Evolutionary conservation across 2,113 vertebrate genomes (phyloP), one percentile per base, ranked within the genome.

Genomic region (Nycticryphes semicollaris): DNA sequence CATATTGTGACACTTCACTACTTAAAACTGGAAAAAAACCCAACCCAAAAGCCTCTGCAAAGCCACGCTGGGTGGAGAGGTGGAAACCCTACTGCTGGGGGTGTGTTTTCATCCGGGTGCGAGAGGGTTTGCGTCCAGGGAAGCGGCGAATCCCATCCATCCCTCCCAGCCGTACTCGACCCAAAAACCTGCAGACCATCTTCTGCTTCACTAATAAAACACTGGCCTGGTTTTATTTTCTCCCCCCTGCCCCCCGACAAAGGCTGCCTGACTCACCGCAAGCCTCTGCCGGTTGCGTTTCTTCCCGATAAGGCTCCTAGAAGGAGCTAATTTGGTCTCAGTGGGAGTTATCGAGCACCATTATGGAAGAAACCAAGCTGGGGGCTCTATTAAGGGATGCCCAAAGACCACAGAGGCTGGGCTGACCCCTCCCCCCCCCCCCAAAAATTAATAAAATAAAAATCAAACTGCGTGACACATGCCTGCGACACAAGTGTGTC

Each of bases 321-420:
- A 15, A 72, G 93, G 69, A 96, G 94, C 93, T 96, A 95, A 95
- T 96, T 94, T 87, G 84, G 93, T 91, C 89, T 93, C 89, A 87
- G 96, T 81, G 80, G 95, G 96, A 97, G 94, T 90, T 75, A 90
- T 2, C 8, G 76, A 96, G 80, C 64, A 87, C 72, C 73, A 77
- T 94, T 62, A 69, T 47, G 70, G 93, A 84, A 84, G 73, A 31
- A 95, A 68, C 6, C 6, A 70, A 86, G 67, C 64, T 77, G 9
- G 12, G 59, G 69, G 84, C 83, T 94, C 6, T 5, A 41, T 21
- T 27, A 84, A 72, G 79, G 50, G 72, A 73, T 30, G 59, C 31
- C 94, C 83, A 59, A 64, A 24, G 72, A 41, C 76, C 18, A 28
- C 1, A 67, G 43, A 57, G 63, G 76, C 35, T 56, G 84, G n/a